A percentile compares a stretch with the other conserved stretches of the same genome.
Evolutionary conservation across 2,113 vertebrate species (phyloP).

Genomic region (Protobothrops flavoviridis): DNA sequence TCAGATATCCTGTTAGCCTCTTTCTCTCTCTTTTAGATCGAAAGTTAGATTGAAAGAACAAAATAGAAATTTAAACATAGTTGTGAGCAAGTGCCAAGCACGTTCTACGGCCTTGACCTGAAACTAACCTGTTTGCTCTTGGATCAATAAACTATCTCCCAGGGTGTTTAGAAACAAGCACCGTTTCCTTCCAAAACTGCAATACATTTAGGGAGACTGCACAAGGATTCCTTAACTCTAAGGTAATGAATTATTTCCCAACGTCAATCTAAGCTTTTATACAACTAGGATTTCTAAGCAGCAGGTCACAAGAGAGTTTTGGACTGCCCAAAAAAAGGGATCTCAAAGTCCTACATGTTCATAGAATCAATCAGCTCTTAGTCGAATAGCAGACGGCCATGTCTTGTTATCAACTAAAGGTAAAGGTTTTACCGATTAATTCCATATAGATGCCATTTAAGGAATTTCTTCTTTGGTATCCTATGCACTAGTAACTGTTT

Average conservation of each 20-base stretch:
- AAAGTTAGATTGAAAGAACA: conserved; percentile 17
- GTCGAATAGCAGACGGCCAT: background rate
- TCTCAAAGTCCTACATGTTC: background rate
- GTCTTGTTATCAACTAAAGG: background rate
- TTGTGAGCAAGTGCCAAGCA: background rate
- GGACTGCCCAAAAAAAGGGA: background rate
- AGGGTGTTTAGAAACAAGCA: conserved; percentile 26
- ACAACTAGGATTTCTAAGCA: conserved; percentile 5
- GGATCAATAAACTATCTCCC: conserved; percentile 50
- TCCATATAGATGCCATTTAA: background rate
- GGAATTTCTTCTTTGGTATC: background rate
- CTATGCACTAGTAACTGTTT: background rate
- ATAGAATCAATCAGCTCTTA: background rate
- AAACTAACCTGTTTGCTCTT: conserved; percentile 37
- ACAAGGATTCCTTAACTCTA: conserved; percentile 1
- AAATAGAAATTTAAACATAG: conserved; percentile 6
- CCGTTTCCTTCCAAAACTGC: conserved; percentile 31
- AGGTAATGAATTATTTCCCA: conserved; percentile 14
- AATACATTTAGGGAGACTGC: background rate
- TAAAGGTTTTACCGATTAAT: background rate
- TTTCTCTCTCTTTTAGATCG: background rate
- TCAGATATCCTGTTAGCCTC: background rate
- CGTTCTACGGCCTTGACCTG: conserved; percentile 29
- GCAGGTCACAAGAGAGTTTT: background rate
- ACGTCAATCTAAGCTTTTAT: background rate